Evolutionary conservation across 2,797 vertebrate species (phyloP), one percentile per base, ranked within the genome.

Genomic region (Lepus oiostolus): DNA sequence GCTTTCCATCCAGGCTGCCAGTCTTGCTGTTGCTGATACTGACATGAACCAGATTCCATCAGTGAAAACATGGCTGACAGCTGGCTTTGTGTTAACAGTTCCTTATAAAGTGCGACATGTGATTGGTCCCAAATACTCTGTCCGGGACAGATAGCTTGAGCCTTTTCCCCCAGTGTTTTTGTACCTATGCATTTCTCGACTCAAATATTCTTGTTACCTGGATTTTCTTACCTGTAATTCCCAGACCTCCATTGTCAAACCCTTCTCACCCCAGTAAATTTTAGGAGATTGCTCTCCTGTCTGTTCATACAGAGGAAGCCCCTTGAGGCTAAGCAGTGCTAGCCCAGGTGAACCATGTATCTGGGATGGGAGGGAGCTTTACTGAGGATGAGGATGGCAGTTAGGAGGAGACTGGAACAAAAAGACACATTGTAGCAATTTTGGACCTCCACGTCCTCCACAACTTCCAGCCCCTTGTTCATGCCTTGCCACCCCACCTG

Each of bases 151-250:
- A 75, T 52, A n/a, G 1, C 6, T 24, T 71, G 7, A 76, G 24
- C 10, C 4, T 12, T 32, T 50, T n/a, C 1, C 16, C 16, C n/a
- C 16, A 65, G 35, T 35, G 52, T 16, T 68, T 91, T 88, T 17
- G 1, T n/a, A n/a, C 32, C 32, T 88, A 5, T 30, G 13, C 1
- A 81, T 47, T 85, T 90, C 79, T 80, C 63, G 75, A 62, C 17
- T 68, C 24, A 68, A 65, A 85, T 68, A 83, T 88, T 85, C 83
- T 35, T 65, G 12, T 35, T 91, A 26, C 22, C 52, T 84, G 4
- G 30, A 21, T 92, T 90, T 58, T 71, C 79, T 63, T 28, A 72
- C 70, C 22, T 19, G 70, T 85, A 82, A 83, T 80, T 92, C 83
- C 81, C 10, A 4, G 50, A 5, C 65, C 52, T 85, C 28, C 17